Conservation (phyloP, 2,113 vertebrate genomes). For the Polypterus bichir region DNA sequence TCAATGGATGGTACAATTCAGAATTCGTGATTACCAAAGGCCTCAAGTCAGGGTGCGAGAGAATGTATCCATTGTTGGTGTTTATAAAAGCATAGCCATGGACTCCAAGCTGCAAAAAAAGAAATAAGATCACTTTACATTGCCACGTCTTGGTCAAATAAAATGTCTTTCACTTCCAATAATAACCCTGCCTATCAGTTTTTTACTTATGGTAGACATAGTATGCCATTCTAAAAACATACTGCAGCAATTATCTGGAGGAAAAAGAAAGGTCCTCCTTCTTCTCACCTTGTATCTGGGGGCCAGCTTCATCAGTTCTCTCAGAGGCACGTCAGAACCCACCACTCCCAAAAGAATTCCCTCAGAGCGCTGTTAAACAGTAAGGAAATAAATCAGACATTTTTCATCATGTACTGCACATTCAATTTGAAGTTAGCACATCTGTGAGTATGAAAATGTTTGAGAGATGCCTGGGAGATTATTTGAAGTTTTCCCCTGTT, state of each 20-base stretch:
- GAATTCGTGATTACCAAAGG: slow-evolving; percentile 64
- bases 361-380: slow-evolving; percentile 63
- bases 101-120: slow-evolving; percentile 65
- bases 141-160: too few species aligned
- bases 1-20: background rate
- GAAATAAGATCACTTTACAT: background rate
- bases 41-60: slow-evolving; percentile 86
- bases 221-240: too few species aligned
- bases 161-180: too few species aligned
- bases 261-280: background rate
- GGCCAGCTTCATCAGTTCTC: slow-evolving; percentile 78
- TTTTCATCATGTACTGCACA: too few species aligned
- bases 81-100: slow-evolving; percentile 87
- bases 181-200: too few species aligned
- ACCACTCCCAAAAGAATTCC: slow-evolving; percentile 88
- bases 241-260: too few species aligned
- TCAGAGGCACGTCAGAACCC: slow-evolving; percentile 81
- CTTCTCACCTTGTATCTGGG: slow-evolving; percentile 76
- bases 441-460: too few species aligned
- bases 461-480: too few species aligned
- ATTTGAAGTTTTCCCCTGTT: too few species aligned
- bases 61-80: slow-evolving; percentile 91
- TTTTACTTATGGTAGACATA: too few species aligned
- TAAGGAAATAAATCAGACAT: too few species aligned
- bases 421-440: too few species aligned